Percentiles rank a stretch among this genome's conserved stretches.
Evolutionary conservation across 1,140 invertebrate species (phyloP).

Genomic region (Microplitis mediator): DNA sequence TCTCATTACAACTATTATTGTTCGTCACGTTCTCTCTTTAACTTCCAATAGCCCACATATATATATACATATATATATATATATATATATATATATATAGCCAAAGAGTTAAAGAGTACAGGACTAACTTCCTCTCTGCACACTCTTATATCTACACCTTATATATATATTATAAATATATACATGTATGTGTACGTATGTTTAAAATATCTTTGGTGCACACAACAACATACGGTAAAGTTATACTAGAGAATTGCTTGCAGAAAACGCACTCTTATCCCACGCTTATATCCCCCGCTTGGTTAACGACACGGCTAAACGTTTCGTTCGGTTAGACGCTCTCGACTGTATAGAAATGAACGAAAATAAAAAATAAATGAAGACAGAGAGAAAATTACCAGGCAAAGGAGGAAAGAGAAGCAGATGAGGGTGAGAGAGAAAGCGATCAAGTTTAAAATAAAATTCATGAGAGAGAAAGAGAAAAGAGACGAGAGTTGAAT

Average conservation of each 20-base stretch:
- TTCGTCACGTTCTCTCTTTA: slow-evolving; percentile 19
- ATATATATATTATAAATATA: no score
- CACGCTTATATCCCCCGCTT: slow-evolving; percentile 14
- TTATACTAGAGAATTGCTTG: background rate
- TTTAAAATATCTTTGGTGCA: background rate
- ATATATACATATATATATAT: no score
- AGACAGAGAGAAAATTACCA: background rate
- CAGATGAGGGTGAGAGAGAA: background rate
- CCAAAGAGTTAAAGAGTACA: no score
- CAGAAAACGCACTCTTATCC: slow-evolving; percentile 18
- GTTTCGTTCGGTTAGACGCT: background rate
- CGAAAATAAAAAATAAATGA: background rate
- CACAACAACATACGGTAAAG: no score
- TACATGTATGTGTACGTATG: background rate
- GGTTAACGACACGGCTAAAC: slow-evolving; percentile 25
- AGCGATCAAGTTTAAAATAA: background rate
- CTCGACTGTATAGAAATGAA: background rate
- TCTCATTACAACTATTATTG: slow-evolving; percentile 24
- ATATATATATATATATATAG: no score
- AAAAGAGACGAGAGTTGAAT: background rate
- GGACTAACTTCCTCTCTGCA: no score
- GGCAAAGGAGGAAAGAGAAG: background rate
- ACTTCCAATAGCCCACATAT: slow-evolving; percentile 3
- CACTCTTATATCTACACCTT: no score
- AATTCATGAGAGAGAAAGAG: background rate